phyloP scores from a whole-genome alignment of 2,888 invertebrate genomes.

The Cephonodes hylas region DNA sequence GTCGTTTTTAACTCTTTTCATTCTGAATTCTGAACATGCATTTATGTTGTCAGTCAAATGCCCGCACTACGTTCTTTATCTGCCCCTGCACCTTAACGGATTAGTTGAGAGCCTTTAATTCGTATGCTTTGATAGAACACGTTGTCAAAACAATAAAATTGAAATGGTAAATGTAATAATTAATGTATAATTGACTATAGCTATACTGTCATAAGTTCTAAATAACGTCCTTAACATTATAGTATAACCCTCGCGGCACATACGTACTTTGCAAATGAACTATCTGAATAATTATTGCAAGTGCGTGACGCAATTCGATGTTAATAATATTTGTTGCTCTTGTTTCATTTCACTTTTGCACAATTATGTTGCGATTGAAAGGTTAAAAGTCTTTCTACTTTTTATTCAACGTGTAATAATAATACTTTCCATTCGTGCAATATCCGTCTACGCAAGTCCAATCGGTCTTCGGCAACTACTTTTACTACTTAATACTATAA shows the following conservation, averaged over 20 bases:
- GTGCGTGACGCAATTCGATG: background rate
- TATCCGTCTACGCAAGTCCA: slow-evolving; percentile 22
- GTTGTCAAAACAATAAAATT: background rate
- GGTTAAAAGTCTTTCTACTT: slow-evolving; percentile 12
- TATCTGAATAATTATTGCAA: background rate
- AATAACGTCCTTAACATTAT: slow-evolving; percentile 7
- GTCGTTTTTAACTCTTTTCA: slow-evolving; percentile 47
- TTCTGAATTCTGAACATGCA: background rate
- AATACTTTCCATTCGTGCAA: slow-evolving; percentile 15
- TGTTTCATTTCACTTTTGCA: background rate
- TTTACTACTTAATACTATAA: background rate
- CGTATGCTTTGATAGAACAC: background rate
- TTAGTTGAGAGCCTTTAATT: background rate
- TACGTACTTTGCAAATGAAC: background rate
- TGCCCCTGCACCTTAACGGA: slow-evolving; percentile 25
- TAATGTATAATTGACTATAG: background rate
- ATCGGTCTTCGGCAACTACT: slow-evolving; percentile 8
- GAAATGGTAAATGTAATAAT: background rate
- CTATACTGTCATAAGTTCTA: slow-evolving; percentile 1
- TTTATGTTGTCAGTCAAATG: slow-evolving; percentile 35
- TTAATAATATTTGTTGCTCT: background rate
- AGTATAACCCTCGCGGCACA: background rate
- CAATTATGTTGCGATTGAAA: background rate
- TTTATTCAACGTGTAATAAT: background rate
- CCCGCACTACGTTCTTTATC: slow-evolving; percentile 48